Conservation (phyloP, 2,113 vertebrate species). For the Rhegmatorhina hoffmannsi region DNA sequence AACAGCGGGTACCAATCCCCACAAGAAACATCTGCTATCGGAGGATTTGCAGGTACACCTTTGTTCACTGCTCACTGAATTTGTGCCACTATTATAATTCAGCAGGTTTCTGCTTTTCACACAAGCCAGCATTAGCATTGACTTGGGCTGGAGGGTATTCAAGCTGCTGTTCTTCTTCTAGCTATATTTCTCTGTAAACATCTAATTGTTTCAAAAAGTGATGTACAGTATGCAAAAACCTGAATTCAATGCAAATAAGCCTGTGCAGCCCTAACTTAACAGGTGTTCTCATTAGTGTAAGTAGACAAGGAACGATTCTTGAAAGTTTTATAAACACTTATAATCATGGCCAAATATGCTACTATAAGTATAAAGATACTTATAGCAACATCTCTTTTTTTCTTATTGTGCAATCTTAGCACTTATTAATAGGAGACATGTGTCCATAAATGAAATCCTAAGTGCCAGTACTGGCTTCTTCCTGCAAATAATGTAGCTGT, state of each 20-base stretch:
- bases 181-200: conserved; percentile 81
- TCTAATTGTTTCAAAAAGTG: conserved; percentile 79
- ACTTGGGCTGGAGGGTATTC: conserved; percentile 74
- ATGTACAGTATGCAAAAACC: conserved; percentile 76
- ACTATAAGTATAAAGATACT: conserved; percentile 69
- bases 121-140: conserved; percentile 71
- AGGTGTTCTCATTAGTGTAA: conserved; percentile 84
- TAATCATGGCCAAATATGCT: conserved; percentile 73
- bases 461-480: conserved; percentile 27
- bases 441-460: conserved; percentile 56
- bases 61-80: conserved; percentile 65
- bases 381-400: conserved; percentile 53
- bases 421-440: conserved; percentile 69
- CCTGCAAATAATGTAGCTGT: conserved; percentile 27
- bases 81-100: conserved; percentile 62
- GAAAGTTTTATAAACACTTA: conserved; percentile 81
- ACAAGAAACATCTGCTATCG: conserved; percentile 52
- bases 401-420: conserved; percentile 66
- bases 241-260: conserved; percentile 80
- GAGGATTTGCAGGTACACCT: conserved; percentile 65
- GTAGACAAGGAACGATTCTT: conserved; percentile 79
- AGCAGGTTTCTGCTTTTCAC: conserved; percentile 71
- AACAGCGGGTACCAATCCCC: conserved; percentile 40
- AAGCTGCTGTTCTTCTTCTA: conserved; percentile 75
- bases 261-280: conserved; percentile 73